Evolutionary conservation across 1,140 invertebrate genomes (phyloP).

Genomic region (Proctacanthus coquilletti): DNA sequence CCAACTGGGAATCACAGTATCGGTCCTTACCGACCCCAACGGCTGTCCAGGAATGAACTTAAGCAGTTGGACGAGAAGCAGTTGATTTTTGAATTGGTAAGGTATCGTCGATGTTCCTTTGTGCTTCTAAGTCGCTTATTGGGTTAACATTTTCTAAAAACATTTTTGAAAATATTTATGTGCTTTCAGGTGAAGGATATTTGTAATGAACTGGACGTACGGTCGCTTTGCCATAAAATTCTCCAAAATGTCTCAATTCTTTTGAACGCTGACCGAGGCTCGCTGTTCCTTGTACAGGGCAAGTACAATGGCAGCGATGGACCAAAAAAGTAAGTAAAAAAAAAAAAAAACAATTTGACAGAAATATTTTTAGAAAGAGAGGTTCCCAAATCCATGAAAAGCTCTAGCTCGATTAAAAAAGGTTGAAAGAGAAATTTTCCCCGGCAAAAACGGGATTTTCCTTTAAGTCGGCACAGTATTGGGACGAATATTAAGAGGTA

Average conservation of each 20-base stretch:
- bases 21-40: conserved; percentile 39
- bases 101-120: conserved; percentile 12
- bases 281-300: conserved; percentile 82
- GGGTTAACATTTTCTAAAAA: conserved; percentile 10
- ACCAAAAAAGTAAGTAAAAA: conserved; percentile 26
- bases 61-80: conserved; percentile 83
- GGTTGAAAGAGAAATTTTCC: too few relatives aligned
- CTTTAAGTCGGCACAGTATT: too few relatives aligned
- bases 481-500: too few relatives aligned
- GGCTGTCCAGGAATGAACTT: conserved; percentile 65
- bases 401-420: too few relatives aligned
- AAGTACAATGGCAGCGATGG: conserved; percentile 34
- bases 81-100: conserved; percentile 86
- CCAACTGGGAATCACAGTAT: neutral
- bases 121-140: too few relatives aligned
- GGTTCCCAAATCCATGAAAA: too few relatives aligned
- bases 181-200: conserved; percentile 73
- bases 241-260: conserved; percentile 87
- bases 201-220: conserved; percentile 87
- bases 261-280: conserved; percentile 81
- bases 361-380: too few relatives aligned
- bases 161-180: conserved; percentile 10
- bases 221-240: conserved; percentile 89
- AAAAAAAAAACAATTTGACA: too few relatives aligned
- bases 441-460: too few relatives aligned